Percentiles rank a stretch among this genome's conserved stretches.
These are phyloP conservation scores for Sebastes kiyomatsui DNA, from an alignment of 2,797 vertebrate genomes.

Conservation along the genomic window DNA sequence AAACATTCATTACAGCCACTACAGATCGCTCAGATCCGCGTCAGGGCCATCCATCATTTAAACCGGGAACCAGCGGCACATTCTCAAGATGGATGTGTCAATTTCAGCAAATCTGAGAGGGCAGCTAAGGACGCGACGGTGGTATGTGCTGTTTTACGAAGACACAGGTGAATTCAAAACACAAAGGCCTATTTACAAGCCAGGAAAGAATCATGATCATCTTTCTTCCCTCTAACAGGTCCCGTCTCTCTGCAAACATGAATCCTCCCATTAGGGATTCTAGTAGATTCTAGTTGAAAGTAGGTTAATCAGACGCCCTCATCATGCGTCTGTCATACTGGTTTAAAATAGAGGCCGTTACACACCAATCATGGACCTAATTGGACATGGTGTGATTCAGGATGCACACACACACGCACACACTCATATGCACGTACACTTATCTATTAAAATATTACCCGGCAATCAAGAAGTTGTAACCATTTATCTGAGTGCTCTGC, in stretches of 20 bases:
- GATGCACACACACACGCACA: conserved; percentile 5
- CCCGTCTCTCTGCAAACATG: not conserved
- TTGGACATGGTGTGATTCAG: conserved; percentile 37
- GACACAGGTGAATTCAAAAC: not conserved
- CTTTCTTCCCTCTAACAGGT: not conserved
- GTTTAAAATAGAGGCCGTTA: conserved; percentile 49
- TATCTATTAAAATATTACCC: conserved; percentile 36
- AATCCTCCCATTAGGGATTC: not conserved
- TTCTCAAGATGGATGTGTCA: conserved; percentile 50
- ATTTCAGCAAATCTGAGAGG: conserved; percentile 17
- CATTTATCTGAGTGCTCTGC: conserved; percentile 52
- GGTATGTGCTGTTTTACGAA: not conserved
- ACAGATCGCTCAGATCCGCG: conserved; percentile 19
- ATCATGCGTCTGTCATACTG: conserved; percentile 7
- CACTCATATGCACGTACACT: not conserved
- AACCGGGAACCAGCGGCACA: conserved; percentile 6
- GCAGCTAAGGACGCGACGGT: not conserved
- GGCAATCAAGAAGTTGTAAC: conserved; percentile 52
- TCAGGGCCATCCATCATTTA: conserved; percentile 42
- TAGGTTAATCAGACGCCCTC: conserved; percentile 25
- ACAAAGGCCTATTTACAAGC: not conserved
- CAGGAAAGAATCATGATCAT: not conserved
- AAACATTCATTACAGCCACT: conserved; percentile 50
- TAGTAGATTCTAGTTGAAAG: not conserved
- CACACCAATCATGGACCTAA: conserved; percentile 47